Conservation (phyloP, 2,888 invertebrate species). For the Opisthograptis luteolata region DNA sequence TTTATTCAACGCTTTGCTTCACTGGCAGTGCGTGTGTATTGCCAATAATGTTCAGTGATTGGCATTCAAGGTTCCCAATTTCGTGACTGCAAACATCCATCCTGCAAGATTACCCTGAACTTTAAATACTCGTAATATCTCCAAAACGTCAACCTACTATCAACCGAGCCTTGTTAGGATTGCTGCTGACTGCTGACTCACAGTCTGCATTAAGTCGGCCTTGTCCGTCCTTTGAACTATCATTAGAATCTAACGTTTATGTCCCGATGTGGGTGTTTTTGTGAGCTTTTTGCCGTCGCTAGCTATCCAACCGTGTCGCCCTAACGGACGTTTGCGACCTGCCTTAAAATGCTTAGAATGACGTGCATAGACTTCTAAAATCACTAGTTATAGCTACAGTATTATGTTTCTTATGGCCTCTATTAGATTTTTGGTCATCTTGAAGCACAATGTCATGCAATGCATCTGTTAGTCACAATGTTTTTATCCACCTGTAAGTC, state of each 20-base stretch:
- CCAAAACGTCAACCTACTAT: conserved; percentile 20
- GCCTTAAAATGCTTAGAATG: conserved; percentile 49
- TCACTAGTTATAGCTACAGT: no score
- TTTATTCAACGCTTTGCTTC: background rate
- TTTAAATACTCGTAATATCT: conserved; percentile 22
- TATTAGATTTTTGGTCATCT: no score
- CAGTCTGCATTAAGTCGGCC: conserved; percentile 45
- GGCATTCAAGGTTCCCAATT: conserved; percentile 11
- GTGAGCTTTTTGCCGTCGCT: conserved; percentile 40
- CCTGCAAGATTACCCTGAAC: conserved; percentile 21
- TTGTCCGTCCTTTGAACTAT: conserved; percentile 58
- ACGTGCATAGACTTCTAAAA: conserved; percentile 40
- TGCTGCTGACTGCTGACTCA: conserved; percentile 44
- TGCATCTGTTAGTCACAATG: no score
- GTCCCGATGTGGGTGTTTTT: conserved; percentile 42
- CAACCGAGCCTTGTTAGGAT: conserved; percentile 4
- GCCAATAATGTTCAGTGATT: conserved; percentile 2
- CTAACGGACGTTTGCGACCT: conserved; percentile 61
- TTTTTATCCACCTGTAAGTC: no score
- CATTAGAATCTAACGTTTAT: conserved; percentile 33
- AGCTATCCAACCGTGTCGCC: conserved; percentile 53
- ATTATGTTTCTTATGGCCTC: no score
- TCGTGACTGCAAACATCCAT: conserved; percentile 5
- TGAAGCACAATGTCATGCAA: no score
- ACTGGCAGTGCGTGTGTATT: background rate